Base-by-base conservation (phyloP, 2,888 invertebrate species). In the Hedya salicella region DNA sequence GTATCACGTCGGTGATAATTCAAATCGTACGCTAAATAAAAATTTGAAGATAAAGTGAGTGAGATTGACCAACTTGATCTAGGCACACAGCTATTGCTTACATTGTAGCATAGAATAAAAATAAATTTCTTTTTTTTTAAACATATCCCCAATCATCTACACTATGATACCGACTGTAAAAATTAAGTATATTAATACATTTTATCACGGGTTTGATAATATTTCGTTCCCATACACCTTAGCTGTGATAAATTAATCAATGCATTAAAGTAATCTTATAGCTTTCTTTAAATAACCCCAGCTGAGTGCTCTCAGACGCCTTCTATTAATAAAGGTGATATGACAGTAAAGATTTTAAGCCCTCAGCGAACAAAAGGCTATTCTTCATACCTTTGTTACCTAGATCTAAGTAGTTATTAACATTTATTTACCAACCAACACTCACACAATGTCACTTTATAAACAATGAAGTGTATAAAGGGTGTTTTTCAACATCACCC, bases 401-500 rank as follows among this genome's bases (percentile, higher is more conserved):
- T 52, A 44, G 42, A 57, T 57, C 57, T 50, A 57, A 32, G 56
- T 56, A 54, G 50, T 50, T 61, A 64, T 64, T 52, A 59, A 59
- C 32, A 64, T 64, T 50, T 59, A 65, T 59, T 65, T 65, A 65
- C 59, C 53, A 60, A 60, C 44, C 59, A 59, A 83, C 80, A 83
- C 66, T 79, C 82, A 83, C 66, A 79, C 82, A 82, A 82, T 86
- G 87, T 88, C 83, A 78, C 75, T 71, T 74, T 73, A 74, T 81
- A 85, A 82, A 89, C 89, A 90, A 87, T 82, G 83, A 81, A 80
- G 81, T 69, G 79, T 81, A 79, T 76, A 78, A 83, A 85, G 83
- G 85, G 82, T 76, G 69, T 90, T 90, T 89, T 81, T 84, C 83
- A 89, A 91, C 81, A 87, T 60, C 76, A 82, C 85, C 88, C 88